Evolutionary conservation across 2,797 vertebrate species (phyloP), one percentile per base, ranked within the genome.

Genomic region (Acanthurus tractus): DNA sequence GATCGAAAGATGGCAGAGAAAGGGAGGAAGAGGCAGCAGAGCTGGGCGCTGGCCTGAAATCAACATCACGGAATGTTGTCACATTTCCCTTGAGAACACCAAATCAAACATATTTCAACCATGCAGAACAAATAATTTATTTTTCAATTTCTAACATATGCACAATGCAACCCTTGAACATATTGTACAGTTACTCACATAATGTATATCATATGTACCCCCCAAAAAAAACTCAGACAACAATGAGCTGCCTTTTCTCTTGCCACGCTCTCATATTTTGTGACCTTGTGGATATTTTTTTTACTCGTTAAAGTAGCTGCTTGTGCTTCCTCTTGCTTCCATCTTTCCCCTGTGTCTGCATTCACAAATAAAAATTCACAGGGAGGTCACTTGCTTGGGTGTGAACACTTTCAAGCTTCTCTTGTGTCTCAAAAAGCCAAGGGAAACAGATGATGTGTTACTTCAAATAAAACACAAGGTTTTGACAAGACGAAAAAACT

Each of bases 11-110:
- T 18, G 49, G 36, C 29, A 25, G 44, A 18, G 48, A 17, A 29
- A 17, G 58, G 66, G 36, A 40, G 18, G 44, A 12, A 46, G 40
- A 8, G 17, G 64, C 45, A 18, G 40, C 9, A 40, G 46, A 72
- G 1, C 8, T 56, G 45, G 36, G 44, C 12, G 29, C 55, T 9
- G 12, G 52, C 48, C 12, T 45, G 34, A 36, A 78, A 79, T 68
- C 71, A 3, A 50, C 25, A 72, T 76, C 42, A 61, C 15, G 6
- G 40, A 71, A 70, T 42, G 59, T 0, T 10, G 9, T 45, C 56
- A 57, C 45, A 17, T 52, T 64, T 36, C 2, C 2, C 17, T 55
- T 20, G 12, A 65, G 7, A 58, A 46, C 3, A 36, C 6, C 29
- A 54, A 56, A 57, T 42, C 12, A 14, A 65, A 55, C 10, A 22